Evolutionary conservation across 2,113 vertebrate species (phyloP).

Genomic region (Ammodytes marinus): DNA sequence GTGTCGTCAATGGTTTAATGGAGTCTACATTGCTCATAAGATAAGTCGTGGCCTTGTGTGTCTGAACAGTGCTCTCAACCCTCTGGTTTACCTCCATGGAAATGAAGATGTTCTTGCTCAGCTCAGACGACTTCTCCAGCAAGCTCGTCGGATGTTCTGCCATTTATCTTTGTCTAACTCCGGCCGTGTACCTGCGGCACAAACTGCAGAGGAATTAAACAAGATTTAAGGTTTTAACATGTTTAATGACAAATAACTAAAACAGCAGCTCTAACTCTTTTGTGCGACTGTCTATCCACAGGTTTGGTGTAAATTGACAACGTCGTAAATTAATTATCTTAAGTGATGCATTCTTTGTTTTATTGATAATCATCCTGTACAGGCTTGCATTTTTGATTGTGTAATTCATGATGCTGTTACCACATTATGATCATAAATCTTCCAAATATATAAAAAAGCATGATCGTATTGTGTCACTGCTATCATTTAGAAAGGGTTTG

Average conservation of each 20-base stretch:
- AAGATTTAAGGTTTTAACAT: background rate
- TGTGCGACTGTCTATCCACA: background rate
- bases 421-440: background rate
- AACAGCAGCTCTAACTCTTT: background rate
- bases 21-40: slow-evolving; percentile 83
- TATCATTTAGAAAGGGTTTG: background rate
- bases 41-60: slow-evolving; percentile 85
- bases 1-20: slow-evolving; percentile 64
- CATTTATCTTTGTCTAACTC: background rate
- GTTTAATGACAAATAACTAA: background rate
- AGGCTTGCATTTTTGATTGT: background rate
- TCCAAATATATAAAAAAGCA: background rate
- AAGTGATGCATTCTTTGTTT: background rate
- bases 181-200: accelerated
- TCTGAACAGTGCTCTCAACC: slow-evolving; percentile 88
- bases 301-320: background rate
- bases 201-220: background rate
- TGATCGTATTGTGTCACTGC: too few species aligned
- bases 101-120: slow-evolving; percentile 57
- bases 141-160: background rate
- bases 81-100: slow-evolving; percentile 84
- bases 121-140: slow-evolving; percentile 27
- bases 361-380: background rate
- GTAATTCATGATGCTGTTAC: background rate
- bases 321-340: background rate